A percentile compares a stretch with the other conserved stretches of the same genome.
phyloP scores from a whole-genome alignment of 2,888 invertebrate genomes.

The Hypselothyrea guttata region DNA sequence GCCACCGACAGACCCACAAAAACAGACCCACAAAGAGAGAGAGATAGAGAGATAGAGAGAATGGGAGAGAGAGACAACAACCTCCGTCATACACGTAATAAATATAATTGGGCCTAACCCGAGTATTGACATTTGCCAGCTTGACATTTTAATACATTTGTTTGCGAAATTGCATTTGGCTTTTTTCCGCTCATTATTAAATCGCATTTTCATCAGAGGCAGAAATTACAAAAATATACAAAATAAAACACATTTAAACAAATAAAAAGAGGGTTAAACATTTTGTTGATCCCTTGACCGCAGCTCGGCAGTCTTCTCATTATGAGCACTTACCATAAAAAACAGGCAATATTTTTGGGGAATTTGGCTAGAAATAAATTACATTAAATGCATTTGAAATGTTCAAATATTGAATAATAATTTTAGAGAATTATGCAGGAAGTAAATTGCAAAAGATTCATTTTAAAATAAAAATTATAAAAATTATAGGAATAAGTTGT shows the following conservation, averaged over 20 bases:
- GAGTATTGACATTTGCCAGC: conserved; percentile 69
- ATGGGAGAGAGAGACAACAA: conserved; percentile 16
- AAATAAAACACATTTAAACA: neutral
- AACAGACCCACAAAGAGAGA: conserved; percentile 36
- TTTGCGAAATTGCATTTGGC: conserved; percentile 52
- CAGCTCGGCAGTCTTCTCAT: conserved; percentile 21
- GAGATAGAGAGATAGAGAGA: conserved; percentile 14
- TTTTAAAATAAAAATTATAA: too few relatives aligned
- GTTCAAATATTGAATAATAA: too few relatives aligned
- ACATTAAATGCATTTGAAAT: too few relatives aligned
- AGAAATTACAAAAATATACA: conserved; percentile 17
- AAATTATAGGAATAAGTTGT: too few relatives aligned
- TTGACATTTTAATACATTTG: conserved; percentile 74
- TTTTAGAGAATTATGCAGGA: too few relatives aligned
- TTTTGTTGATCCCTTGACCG: conserved; percentile 55
- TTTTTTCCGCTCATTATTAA: conserved; percentile 33
- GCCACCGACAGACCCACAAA: conserved; percentile 44
- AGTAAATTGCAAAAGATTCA: too few relatives aligned
- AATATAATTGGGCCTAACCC: conserved; percentile 59
- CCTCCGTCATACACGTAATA: conserved; percentile 53
- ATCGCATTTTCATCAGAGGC: conserved; percentile 49
- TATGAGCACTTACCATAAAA: too few relatives aligned
- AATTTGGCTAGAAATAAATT: too few relatives aligned
- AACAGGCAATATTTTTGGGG: too few relatives aligned
- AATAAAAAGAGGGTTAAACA: conserved; percentile 61